Evolutionary conservation across 2,797 vertebrate genomes (phyloP).

Genomic region (Diplodus sargus): DNA sequence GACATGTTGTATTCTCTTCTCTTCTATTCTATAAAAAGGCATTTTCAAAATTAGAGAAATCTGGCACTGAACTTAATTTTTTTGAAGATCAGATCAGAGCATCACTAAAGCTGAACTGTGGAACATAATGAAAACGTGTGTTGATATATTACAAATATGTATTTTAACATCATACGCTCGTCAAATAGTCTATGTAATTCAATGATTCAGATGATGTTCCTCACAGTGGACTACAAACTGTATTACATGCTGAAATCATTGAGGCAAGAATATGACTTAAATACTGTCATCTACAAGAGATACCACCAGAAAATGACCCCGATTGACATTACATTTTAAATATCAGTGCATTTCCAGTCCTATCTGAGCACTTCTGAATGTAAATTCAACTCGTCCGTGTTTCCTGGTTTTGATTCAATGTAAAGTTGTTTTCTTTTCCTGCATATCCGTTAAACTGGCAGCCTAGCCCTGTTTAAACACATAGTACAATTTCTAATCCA

Average conservation of each 20-base stretch:
- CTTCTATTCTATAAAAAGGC: neutral
- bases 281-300: neutral
- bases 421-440: neutral
- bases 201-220: neutral
- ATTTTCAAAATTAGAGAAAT: neutral
- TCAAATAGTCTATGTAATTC: neutral
- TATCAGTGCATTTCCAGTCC: rapidly evolving
- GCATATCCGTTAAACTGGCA: neutral
- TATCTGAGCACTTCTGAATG: neutral
- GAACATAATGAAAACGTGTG: too few relatives aligned
- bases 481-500: neutral
- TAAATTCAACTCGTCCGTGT: neutral
- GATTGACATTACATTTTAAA: neutral
- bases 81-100: too few relatives aligned
- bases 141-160: neutral
- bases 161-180: neutral
- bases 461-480: rapidly evolving
- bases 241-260: neutral
- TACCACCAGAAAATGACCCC: neutral
- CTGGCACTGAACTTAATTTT: neutral
- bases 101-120: neutral
- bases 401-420: neutral
- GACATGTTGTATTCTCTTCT: too few relatives aligned
- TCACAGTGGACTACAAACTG: neutral
- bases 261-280: neutral